Percentiles rank a stretch among this genome's conserved stretches.
Evolutionary conservation across 2,113 vertebrate genomes (phyloP).

Genomic region (Plecotus auritus): DNA sequence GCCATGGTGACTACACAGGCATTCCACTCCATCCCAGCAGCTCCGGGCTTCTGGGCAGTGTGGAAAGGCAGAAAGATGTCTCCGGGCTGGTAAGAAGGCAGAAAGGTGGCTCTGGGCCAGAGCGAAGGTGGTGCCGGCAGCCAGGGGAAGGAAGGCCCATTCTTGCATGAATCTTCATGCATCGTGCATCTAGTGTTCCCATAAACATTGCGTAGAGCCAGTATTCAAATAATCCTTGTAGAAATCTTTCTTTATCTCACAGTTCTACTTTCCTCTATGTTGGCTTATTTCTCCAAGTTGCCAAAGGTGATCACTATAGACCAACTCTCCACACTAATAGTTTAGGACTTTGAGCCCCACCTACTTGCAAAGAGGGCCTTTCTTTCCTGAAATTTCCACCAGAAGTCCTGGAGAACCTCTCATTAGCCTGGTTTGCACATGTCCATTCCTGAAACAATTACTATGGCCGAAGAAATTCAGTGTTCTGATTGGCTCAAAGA

Average conservation of each 20-base stretch:
- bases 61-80: no score
- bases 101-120: no score
- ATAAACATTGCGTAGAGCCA: background rate
- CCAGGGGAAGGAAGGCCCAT: no score
- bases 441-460: background rate
- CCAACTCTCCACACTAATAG: background rate
- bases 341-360: background rate
- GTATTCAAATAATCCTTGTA: background rate
- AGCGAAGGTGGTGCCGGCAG: no score
- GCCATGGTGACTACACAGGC: no score
- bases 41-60: no score
- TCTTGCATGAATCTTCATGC: no score
- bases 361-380: background rate
- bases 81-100: no score
- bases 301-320: background rate
- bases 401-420: background rate
- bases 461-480: background rate
- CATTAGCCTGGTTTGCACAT: background rate
- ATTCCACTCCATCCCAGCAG: no score
- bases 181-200: background rate
- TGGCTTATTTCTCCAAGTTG: background rate
- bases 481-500: background rate
- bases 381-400: background rate
- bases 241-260: background rate
- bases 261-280: background rate